These are phyloP conservation scores for Dolichotis patagonum DNA, from an alignment of 2,113 vertebrate genomes.

Conservation along the genomic window DNA sequence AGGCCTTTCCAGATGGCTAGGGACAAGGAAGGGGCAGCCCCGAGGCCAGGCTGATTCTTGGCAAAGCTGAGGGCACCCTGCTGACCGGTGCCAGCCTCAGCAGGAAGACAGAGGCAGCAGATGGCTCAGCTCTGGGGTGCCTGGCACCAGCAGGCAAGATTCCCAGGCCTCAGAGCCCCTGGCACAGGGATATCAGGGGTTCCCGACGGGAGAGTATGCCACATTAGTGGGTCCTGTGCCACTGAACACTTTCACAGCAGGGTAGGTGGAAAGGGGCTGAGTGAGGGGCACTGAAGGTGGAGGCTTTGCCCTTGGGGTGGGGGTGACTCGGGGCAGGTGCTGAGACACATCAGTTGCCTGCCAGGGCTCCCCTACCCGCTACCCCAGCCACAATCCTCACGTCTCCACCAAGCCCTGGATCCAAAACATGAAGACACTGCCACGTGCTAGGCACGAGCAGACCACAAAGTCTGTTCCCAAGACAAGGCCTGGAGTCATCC, in stretches of 20 bases:
- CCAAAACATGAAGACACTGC: constrained; percentile 1
- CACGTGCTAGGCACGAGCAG: not conserved
- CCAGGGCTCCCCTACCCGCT: not conserved
- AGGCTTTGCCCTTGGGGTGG: not conserved
- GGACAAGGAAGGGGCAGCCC: constrained; percentile 32
- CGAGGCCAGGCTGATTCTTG: constrained; percentile 47
- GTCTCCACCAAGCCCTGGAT: not conserved
- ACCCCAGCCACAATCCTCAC: too few species aligned
- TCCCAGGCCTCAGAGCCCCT: constrained; percentile 57
- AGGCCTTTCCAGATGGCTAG: constrained; percentile 70
- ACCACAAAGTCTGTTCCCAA: not conserved
- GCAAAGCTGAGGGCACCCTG: constrained; percentile 71
- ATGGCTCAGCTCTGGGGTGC: constrained; percentile 76
- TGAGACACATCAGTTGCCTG: not conserved
- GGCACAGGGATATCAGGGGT: not conserved
- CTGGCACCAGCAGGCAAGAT: constrained; percentile 73
- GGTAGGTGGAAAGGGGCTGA: not conserved
- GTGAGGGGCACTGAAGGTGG: not conserved
- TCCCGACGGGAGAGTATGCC: not conserved
- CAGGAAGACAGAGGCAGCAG: constrained; percentile 75
- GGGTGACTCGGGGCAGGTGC: not conserved
- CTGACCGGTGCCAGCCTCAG: constrained; percentile 76
- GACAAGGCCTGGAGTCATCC: not conserved
- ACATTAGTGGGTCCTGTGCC: not conserved
- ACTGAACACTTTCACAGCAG: not conserved